These are phyloP conservation scores for Drosophila lacicola DNA, from an alignment of 2,888 invertebrate genomes.

Conservation along the genomic window DNA sequence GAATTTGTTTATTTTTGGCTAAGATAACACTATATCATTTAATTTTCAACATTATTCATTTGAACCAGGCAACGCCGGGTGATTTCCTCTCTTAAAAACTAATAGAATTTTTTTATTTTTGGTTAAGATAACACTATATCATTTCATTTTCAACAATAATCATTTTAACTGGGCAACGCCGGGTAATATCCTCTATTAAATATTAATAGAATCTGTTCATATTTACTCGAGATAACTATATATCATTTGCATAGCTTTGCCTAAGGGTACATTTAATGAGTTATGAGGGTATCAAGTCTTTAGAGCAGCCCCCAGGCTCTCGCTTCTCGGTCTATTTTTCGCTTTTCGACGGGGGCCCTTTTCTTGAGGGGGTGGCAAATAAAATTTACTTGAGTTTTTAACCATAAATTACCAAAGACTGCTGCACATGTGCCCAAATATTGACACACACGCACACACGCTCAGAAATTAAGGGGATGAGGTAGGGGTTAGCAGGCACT, in stretches of 20 bases:
- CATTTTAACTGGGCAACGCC: no score
- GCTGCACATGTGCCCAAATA: slow-evolving; percentile 63
- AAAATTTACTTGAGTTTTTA: slow-evolving; percentile 69
- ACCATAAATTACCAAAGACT: slow-evolving; percentile 74
- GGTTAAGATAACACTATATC: neutral
- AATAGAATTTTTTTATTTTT: slow-evolving; percentile 4
- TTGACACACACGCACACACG: slow-evolving; percentile 48
- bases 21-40: no score
- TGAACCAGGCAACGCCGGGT: no score
- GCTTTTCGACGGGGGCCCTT: slow-evolving; percentile 9
- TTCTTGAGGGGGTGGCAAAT: slow-evolving; percentile 45
- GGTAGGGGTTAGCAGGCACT: slow-evolving; percentile 27
- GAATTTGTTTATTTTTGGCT: no score
- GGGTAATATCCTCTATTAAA: neutral
- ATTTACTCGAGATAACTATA: neutral
- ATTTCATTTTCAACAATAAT: no score
- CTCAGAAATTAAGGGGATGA: neutral
- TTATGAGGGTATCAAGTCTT: slow-evolving; percentile 25
- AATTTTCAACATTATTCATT: no score
- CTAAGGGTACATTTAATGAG: slow-evolving; percentile 20
- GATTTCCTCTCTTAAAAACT: neutral
- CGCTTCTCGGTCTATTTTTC: slow-evolving; percentile 22
- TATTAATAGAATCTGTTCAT: no score
- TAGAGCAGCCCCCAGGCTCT: neutral
- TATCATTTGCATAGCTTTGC: slow-evolving; percentile 7